Conservation (phyloP, 2,113 vertebrate species). For the Xenotilapia longispinis region DNA sequence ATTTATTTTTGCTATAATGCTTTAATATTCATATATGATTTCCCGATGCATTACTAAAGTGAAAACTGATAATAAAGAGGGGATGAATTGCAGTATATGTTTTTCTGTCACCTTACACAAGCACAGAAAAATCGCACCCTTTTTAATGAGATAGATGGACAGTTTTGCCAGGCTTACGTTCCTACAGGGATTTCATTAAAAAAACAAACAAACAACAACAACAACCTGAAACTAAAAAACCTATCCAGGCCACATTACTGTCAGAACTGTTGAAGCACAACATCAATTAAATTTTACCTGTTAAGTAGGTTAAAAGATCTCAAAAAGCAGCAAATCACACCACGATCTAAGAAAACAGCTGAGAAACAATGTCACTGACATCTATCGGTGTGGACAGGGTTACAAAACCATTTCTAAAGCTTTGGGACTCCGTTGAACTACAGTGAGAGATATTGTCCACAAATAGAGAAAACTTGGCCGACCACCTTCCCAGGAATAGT, state of each 20-base stretch:
- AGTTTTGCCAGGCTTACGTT: background rate
- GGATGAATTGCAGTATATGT: background rate
- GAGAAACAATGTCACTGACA: fast-evolving
- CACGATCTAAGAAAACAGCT: background rate
- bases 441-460: background rate
- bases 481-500: background rate
- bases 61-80: background rate
- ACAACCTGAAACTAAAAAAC: background rate
- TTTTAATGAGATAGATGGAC: background rate
- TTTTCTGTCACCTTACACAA: background rate
- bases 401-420: background rate
- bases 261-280: background rate
- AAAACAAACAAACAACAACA: fast-evolving
- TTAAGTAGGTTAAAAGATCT: background rate
- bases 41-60: background rate
- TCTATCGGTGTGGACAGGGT: background rate
- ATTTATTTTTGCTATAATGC: background rate
- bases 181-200: fast-evolving
- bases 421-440: background rate
- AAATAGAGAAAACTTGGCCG: fast-evolving
- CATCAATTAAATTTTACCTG: background rate
- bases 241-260: background rate
- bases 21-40: background rate
- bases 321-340: background rate
- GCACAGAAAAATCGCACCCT: background rate